These are phyloP conservation scores for Diglossa cyanea DNA, from an alignment of 2,797 vertebrate species.

Conservation along the genomic window DNA sequence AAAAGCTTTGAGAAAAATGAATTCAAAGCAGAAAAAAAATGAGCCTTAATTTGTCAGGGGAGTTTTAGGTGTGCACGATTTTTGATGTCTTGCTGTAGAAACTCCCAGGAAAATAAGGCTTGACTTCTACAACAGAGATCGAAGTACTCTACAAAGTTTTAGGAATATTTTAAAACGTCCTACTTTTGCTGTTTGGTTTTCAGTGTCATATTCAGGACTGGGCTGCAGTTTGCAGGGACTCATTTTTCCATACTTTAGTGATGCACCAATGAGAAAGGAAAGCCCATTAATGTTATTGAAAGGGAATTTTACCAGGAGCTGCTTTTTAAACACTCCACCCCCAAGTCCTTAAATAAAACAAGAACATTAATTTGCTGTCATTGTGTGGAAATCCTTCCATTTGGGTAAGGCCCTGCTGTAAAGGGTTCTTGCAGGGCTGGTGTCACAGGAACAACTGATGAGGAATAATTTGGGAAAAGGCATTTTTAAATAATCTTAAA, in stretches of 20 bases:
- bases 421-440: background rate
- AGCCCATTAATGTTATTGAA: background rate
- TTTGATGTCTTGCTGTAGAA: background rate
- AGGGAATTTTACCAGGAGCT: background rate
- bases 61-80: background rate
- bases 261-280: background rate
- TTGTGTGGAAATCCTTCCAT: background rate
- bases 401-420: background rate
- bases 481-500: background rate
- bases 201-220: fast-evolving
- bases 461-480: background rate
- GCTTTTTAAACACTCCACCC: background rate
- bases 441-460: background rate
- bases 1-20: background rate
- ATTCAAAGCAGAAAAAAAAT: background rate
- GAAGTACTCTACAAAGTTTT: background rate
- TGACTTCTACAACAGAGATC: background rate
- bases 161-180: background rate
- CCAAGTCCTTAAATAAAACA: background rate
- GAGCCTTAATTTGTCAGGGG: background rate
- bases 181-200: background rate
- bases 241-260: background rate
- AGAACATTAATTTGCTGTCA: background rate
- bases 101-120: background rate
- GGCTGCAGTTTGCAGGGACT: background rate